phyloP scores from a whole-genome alignment of 2,888 invertebrate genomes.

The Malachius bipustulatus region DNA sequence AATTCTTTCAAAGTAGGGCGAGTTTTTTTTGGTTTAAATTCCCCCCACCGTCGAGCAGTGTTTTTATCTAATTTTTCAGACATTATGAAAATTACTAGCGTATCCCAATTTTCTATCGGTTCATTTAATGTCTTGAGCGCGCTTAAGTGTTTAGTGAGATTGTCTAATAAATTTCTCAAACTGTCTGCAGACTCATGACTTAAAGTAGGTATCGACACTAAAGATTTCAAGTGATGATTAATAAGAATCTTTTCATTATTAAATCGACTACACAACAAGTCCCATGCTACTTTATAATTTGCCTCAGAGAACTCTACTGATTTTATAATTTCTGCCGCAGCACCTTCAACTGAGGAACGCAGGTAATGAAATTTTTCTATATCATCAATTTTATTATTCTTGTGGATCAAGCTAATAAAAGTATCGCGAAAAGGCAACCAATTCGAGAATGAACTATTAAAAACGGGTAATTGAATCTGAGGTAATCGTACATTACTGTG shows the following conservation, averaged over 20 bases:
- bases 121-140: conserved; percentile 15
- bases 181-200: too few species aligned
- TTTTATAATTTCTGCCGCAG: conserved; percentile 17
- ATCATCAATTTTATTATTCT: conserved; percentile 13
- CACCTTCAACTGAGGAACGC: conserved; percentile 16
- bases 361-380: conserved; percentile 21
- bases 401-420: conserved; percentile 18
- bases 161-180: conserved; percentile 7
- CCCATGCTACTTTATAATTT: conserved; percentile 19
- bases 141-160: conserved; percentile 14
- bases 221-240: conserved; percentile 16
- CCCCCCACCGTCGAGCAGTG: conserved; percentile 14
- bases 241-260: conserved; percentile 18
- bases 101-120: conserved; percentile 14
- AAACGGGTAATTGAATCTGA: conserved; percentile 17
- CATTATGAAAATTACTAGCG: conserved; percentile 14
- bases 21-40: conserved; percentile 5
- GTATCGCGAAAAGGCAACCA: conserved; percentile 19
- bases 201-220: conserved; percentile 17
- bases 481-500: conserved; percentile 18
- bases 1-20: conserved; percentile 8
- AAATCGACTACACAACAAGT: conserved; percentile 16
- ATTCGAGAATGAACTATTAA: conserved; percentile 15
- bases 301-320: conserved; percentile 15
- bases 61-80: conserved; percentile 11